Evolutionary conservation across 1,140 invertebrate genomes (phyloP).

Genomic region (Lepidotrigona ventralis): DNA sequence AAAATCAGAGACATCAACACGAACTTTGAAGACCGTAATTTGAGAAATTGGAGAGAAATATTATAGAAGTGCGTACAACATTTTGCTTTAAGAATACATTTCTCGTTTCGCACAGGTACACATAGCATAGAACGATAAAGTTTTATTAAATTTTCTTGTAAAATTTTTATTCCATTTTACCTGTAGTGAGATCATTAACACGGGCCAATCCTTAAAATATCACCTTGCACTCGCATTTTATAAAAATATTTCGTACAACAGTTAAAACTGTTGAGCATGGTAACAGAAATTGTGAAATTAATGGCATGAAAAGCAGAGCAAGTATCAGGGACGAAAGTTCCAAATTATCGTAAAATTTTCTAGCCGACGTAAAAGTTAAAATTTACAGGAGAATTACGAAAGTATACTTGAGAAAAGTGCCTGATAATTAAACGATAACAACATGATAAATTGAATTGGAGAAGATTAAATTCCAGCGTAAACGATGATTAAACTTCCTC

Average conservation of each 20-base stretch:
- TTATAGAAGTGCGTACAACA: no score
- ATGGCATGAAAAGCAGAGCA: neutral
- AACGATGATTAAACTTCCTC: conserved; percentile 15
- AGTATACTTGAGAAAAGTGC: neutral
- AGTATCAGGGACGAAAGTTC: neutral
- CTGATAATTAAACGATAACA: conserved; percentile 17
- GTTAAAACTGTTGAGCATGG: neutral
- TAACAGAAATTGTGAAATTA: neutral
- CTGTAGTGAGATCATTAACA: neutral
- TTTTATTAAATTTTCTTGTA: neutral
- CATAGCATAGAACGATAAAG: neutral
- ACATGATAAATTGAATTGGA: conserved; percentile 1
- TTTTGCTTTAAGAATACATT: no score
- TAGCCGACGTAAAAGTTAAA: neutral
- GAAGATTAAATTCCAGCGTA: conserved; percentile 21
- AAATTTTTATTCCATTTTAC: neutral
- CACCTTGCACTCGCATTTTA: no score
- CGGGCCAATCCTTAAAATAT: no score
- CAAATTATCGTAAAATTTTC: neutral
- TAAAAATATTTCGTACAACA: no score
- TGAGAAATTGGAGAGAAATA: no score
- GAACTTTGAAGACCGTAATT: no score
- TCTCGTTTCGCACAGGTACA: no score
- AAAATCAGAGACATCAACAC: no score
- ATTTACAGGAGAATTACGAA: neutral